A percentile compares a stretch with the other conserved stretches of the same genome.
Evolutionary conservation across 1,140 invertebrate genomes (phyloP).

Genomic region (Drosophila bipectinata): DNA sequence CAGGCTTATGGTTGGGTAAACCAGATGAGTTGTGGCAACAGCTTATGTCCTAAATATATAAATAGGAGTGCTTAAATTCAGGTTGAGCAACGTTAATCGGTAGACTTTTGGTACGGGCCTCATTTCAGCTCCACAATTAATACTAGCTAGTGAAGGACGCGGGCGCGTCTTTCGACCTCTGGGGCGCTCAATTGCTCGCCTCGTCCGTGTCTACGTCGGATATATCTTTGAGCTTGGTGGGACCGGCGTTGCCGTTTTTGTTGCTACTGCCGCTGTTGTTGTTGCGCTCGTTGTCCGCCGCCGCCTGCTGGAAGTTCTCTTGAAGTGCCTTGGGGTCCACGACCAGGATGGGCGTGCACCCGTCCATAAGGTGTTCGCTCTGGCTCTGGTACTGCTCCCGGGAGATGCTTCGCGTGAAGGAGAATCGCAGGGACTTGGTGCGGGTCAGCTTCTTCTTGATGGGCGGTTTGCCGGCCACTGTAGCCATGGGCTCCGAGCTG

Average conservation of each 20-base stretch:
- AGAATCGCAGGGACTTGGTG: constrained; percentile 87
- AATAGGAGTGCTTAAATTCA: constrained; percentile 58
- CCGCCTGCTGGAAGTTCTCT: constrained; percentile 67
- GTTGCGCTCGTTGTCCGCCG: constrained; percentile 50
- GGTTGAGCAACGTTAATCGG: constrained; percentile 44
- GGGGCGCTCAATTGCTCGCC: constrained; percentile 67
- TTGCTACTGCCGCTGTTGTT: constrained; percentile 7
- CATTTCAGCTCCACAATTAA: constrained; percentile 66
- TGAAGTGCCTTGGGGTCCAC: constrained; percentile 74
- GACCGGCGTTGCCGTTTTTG: constrained; percentile 22
- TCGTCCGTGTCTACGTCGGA: constrained; percentile 80
- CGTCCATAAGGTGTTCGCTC: constrained; percentile 87
- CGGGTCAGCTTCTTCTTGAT: constrained; percentile 85
- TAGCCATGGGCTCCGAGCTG: constrained; percentile 65
- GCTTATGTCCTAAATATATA: constrained; percentile 58
- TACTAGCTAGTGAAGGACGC: constrained; percentile 44
- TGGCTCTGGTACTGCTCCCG: constrained; percentile 87
- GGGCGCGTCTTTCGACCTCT: background rate
- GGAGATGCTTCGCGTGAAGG: constrained; percentile 88
- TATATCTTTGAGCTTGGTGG: constrained; percentile 71
- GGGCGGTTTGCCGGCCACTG: constrained; percentile 84
- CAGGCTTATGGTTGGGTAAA: constrained; percentile 42
- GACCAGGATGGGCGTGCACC: constrained; percentile 88
- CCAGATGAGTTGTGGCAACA: constrained; percentile 50
- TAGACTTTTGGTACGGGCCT: constrained; percentile 55